Evolutionary conservation across 30 jellyfish, hydroid and myxozoan species (phyloP).

Genomic region (Hydractinia symbiolongicarpus): DNA sequence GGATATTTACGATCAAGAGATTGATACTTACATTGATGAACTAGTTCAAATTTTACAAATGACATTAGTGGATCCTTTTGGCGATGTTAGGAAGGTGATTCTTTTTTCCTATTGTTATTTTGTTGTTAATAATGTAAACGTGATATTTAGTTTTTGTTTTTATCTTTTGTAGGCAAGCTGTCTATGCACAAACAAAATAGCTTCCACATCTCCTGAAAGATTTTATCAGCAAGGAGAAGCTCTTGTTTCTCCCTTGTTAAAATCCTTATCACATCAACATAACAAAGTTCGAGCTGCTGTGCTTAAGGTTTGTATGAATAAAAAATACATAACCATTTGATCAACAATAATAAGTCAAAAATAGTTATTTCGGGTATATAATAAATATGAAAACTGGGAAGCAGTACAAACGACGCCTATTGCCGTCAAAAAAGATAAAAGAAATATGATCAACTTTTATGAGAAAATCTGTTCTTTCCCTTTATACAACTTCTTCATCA

Average conservation of each 20-base stretch:
- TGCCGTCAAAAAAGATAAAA: too few species aligned
- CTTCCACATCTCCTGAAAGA: constrained; percentile 49
- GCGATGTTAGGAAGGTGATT: constrained; percentile 69
- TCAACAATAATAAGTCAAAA: too few species aligned
- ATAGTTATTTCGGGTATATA: too few species aligned
- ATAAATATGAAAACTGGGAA: too few species aligned
- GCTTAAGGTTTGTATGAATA: constrained; percentile 34
- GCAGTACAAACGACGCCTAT: too few species aligned
- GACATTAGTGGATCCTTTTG: constrained; percentile 61
- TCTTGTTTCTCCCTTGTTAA: constrained; percentile 48
- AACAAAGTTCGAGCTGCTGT: constrained; percentile 69
- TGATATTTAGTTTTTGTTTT: neutral
- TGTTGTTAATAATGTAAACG: neutral
- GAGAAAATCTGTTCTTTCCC: too few species aligned
- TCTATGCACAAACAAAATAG: constrained; percentile 43
- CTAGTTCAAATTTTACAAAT: constrained; percentile 41
- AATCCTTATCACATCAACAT: constrained; percentile 78
- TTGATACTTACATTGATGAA: constrained; percentile 48
- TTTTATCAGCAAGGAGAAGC: constrained; percentile 73
- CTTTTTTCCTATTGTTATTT: neutral
- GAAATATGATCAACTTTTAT: too few species aligned
- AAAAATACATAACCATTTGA: neutral
- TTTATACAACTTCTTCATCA: too few species aligned
- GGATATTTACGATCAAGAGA: constrained; percentile 26
- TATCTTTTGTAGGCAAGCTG: constrained; percentile 56